A percentile compares a stretch with the other conserved stretches of the same genome.
Evolutionary conservation across 2,113 vertebrate genomes (phyloP).

Genomic region (Larimichthys polyactis): DNA sequence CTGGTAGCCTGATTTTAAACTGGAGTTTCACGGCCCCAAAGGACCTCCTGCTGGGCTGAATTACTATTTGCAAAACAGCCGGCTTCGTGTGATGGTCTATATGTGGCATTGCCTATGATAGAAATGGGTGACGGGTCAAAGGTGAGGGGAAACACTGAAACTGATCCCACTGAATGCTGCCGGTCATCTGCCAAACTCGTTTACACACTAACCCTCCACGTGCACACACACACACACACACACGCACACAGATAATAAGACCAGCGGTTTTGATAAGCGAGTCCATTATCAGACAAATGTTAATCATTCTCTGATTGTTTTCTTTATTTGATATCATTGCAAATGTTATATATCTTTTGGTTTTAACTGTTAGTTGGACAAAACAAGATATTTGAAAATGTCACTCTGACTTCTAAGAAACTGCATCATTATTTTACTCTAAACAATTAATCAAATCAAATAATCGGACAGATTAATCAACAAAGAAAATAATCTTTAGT

Average conservation of each 20-base stretch:
- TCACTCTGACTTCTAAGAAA: neutral
- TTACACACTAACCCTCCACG: conserved; percentile 7
- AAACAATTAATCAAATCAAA: neutral
- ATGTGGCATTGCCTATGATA: conserved; percentile 44
- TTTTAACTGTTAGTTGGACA: neutral
- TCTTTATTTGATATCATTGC: neutral
- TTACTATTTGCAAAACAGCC: conserved; percentile 24
- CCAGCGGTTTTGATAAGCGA: neutral
- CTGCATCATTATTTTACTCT: neutral
- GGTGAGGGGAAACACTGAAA: conserved; percentile 67
- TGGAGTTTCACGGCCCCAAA: neutral
- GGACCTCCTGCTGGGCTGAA: conserved; percentile 32
- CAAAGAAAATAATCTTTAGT: neutral
- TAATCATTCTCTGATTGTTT: neutral
- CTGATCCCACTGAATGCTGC: conserved; percentile 31
- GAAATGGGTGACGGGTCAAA: conserved; percentile 62
- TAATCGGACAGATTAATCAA: neutral
- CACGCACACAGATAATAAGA: neutral
- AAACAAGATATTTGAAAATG: neutral
- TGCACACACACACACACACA: neutral
- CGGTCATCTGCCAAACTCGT: conserved; percentile 33
- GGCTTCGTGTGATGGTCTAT: conserved; percentile 52
- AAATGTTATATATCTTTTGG: neutral
- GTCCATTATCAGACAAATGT: neutral
- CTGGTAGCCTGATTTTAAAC: conserved; percentile 21